Evolutionary conservation across 2,797 vertebrate genomes (phyloP).

Genomic region (Craterocephalus amniculus): DNA sequence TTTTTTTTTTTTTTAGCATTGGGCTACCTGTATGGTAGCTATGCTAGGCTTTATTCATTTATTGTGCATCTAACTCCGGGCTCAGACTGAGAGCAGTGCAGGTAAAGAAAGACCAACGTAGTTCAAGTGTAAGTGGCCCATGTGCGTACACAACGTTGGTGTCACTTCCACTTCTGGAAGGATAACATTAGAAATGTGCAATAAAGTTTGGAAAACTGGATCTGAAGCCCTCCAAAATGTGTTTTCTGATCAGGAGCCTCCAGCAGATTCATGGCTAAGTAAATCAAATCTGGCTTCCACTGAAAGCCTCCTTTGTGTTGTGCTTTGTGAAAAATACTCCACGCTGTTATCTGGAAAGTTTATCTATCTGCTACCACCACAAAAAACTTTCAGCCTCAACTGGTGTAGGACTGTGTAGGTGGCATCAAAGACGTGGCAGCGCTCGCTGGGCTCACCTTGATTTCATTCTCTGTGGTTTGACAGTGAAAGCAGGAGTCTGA

Average conservation of each 20-base stretch:
- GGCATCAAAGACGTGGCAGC: constrained; percentile 43
- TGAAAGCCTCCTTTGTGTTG: constrained; percentile 34
- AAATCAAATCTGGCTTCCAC: constrained; percentile 28
- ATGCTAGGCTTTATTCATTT: too few relatives aligned
- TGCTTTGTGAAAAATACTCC: constrained; percentile 15
- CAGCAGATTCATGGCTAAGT: constrained; percentile 22
- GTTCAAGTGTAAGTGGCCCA: too few relatives aligned
- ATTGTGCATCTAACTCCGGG: too few relatives aligned
- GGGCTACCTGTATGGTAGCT: too few relatives aligned
- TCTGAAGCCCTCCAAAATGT: background rate
- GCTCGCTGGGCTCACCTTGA: constrained; percentile 11
- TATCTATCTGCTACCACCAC: constrained; percentile 30
- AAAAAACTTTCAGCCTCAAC: constrained; percentile 26
- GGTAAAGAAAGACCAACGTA: too few relatives aligned
- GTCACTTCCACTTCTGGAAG: too few relatives aligned
- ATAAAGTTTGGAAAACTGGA: constrained; percentile 7
- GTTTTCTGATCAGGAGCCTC: background rate
- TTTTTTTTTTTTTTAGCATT: too few relatives aligned
- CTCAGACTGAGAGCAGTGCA: too few relatives aligned
- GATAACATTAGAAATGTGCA: constrained; percentile 6
- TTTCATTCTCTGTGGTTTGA: constrained; percentile 22
- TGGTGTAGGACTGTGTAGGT: constrained; percentile 41
- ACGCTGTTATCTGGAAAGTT: constrained; percentile 31
- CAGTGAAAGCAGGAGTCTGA: constrained; percentile 1
- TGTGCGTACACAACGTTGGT: too few relatives aligned